phyloP scores from a whole-genome alignment of 2,888 invertebrate genomes.

The Drosophila lutescens region DNA sequence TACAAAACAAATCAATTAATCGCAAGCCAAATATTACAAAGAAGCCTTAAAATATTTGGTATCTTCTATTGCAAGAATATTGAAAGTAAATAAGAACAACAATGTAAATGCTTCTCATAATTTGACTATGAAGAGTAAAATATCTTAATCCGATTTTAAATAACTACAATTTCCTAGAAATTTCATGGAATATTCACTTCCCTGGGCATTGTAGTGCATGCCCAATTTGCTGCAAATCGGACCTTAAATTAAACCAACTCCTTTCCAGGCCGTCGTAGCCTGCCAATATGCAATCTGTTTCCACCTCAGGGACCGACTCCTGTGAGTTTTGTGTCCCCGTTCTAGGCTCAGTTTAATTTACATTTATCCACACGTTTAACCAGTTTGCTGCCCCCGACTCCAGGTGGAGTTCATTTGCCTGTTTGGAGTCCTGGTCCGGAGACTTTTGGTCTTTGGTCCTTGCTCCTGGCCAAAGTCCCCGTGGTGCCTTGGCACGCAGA shows the following conservation, averaged over 20 bases:
- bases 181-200: background rate
- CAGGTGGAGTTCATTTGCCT: conserved; percentile 71
- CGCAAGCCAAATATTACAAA: no score
- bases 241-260: conserved; percentile 30
- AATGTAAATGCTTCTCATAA: background rate
- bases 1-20: no score
- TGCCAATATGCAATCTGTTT: conserved; percentile 42
- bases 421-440: conserved; percentile 14
- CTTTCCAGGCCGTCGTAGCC: conserved; percentile 19
- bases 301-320: conserved; percentile 13
- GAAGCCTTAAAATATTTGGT: no score
- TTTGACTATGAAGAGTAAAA: no score
- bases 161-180: background rate
- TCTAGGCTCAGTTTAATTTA: conserved; percentile 82
- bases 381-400: conserved; percentile 31
- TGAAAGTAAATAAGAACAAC: no score
- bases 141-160: background rate
- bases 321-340: conserved; percentile 16
- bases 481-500: conserved; percentile 58
- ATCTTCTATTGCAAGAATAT: no score
- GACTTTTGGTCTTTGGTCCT: conserved; percentile 14
- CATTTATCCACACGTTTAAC: conserved; percentile 80
- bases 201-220: background rate
- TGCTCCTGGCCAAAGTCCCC: conserved; percentile 46
- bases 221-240: conserved; percentile 20